phyloP scores from a whole-genome alignment of 2,113 vertebrate genomes.

The Galbula dea region DNA sequence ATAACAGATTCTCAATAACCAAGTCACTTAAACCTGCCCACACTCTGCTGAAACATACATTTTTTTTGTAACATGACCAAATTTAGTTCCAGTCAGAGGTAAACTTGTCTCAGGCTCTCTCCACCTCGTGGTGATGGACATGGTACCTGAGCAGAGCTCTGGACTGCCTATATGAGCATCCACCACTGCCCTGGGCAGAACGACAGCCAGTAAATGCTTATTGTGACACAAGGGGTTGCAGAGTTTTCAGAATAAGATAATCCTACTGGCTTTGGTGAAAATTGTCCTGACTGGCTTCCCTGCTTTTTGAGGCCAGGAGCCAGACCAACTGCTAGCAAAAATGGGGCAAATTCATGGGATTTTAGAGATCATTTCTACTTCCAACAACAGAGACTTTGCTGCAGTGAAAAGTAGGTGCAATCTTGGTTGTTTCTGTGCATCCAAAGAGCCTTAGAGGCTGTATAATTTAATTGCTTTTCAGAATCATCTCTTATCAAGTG shows the following conservation, averaged over 20 bases:
- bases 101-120: not conserved
- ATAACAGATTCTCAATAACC: not conserved
- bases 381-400: not conserved
- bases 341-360: not conserved
- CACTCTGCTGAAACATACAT: not conserved
- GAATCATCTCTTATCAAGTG: not conserved
- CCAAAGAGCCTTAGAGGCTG: not conserved
- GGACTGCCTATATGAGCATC: fast-evolving
- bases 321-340: not conserved
- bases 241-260: not conserved
- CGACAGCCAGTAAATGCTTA: fast-evolving
- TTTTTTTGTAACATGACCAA: not conserved
- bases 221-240: not conserved
- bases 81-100: not conserved
- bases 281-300: not conserved
- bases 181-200: fast-evolving
- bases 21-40: not conserved
- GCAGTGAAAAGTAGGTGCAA: not conserved
- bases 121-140: not conserved
- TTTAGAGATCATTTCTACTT: not conserved
- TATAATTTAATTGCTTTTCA: constrained; percentile 32
- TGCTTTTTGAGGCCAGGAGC: not conserved
- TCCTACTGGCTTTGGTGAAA: not conserved
- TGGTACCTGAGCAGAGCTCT: not conserved
- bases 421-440: not conserved